Percentiles rank a stretch among this genome's conserved stretches.
These are phyloP conservation scores for Drosophila putrida DNA, from an alignment of 2,888 invertebrate species.

Conservation along the genomic window DNA sequence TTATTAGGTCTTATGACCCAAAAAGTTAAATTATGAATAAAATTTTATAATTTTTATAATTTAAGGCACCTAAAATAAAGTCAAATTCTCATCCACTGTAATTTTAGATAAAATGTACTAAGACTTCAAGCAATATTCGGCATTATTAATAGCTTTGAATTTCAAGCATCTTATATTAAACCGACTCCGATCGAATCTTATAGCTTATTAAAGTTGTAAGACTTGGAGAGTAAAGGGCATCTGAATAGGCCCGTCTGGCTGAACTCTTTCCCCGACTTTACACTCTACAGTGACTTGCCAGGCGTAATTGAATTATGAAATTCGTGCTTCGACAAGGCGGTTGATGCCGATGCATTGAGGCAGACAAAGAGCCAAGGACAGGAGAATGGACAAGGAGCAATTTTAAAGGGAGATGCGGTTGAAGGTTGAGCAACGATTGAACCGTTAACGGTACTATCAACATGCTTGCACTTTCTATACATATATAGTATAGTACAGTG, in stretches of 20 bases:
- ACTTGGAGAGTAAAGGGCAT: conserved; percentile 12
- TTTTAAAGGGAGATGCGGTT: conserved; percentile 5
- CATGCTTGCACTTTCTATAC: conserved; percentile 52
- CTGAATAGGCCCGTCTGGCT: conserved; percentile 12
- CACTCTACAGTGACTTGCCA: conserved; percentile 22
- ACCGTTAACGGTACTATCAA: conserved; percentile 63
- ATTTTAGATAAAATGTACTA: no score
- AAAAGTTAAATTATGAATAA: no score
- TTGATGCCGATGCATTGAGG: conserved; percentile 38
- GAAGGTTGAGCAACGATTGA: conserved; percentile 49
- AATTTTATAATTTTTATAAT: no score
- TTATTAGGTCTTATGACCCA: no score
- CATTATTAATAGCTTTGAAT: no score
- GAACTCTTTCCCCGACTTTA: conserved; percentile 5
- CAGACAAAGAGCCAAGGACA: conserved; percentile 44
- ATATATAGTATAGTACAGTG: not conserved
- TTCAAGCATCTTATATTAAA: not conserved
- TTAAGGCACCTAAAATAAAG: no score
- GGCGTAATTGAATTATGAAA: conserved; percentile 73
- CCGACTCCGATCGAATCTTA: not conserved
- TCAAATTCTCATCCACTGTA: no score
- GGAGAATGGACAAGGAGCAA: conserved; percentile 8
- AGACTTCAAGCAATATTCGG: no score
- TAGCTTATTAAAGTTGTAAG: not conserved
- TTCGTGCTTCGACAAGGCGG: conserved; percentile 42